These are phyloP conservation scores for Grus americana DNA, from an alignment of 2,113 vertebrate genomes.

Conservation along the genomic window DNA sequence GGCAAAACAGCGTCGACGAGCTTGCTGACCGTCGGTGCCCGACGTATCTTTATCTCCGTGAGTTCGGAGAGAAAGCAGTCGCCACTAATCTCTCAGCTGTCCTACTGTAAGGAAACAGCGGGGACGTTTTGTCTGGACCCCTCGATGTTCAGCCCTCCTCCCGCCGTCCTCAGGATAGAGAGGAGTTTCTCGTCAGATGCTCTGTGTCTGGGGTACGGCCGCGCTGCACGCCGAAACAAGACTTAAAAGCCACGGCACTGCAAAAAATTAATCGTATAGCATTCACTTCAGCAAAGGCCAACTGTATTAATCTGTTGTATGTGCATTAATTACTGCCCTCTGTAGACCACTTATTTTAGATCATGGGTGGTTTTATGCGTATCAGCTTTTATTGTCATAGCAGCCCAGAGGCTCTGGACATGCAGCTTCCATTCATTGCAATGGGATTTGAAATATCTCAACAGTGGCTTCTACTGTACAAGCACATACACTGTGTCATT, in stretches of 20 bases:
- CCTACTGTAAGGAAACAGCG: rapidly evolving
- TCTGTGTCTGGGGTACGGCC: not conserved
- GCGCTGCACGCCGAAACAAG: rapidly evolving
- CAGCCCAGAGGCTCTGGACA: not conserved
- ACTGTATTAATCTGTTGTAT: not conserved
- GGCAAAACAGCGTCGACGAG: not conserved
- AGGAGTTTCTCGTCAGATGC: not conserved
- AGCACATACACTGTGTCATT: not conserved
- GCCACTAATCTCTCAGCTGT: rapidly evolving
- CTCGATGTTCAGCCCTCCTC: not conserved
- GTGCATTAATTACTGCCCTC: not conserved
- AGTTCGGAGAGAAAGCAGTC: not conserved
- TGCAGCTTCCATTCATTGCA: not conserved
- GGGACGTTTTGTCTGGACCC: no score
- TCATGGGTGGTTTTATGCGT: not conserved
- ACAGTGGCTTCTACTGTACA: not conserved
- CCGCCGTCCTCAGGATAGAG: not conserved
- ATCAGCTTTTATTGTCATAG: not conserved
- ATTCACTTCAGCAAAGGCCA: not conserved
- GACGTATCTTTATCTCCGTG: not conserved
- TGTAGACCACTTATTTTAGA: not conserved
- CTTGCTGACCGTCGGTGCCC: not conserved
- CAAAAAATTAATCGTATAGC: rapidly evolving
- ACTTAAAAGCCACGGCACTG: not conserved
- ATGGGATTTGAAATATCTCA: not conserved